Conservation (phyloP, 2,113 vertebrate genomes). For the Embiotoca jacksoni region DNA sequence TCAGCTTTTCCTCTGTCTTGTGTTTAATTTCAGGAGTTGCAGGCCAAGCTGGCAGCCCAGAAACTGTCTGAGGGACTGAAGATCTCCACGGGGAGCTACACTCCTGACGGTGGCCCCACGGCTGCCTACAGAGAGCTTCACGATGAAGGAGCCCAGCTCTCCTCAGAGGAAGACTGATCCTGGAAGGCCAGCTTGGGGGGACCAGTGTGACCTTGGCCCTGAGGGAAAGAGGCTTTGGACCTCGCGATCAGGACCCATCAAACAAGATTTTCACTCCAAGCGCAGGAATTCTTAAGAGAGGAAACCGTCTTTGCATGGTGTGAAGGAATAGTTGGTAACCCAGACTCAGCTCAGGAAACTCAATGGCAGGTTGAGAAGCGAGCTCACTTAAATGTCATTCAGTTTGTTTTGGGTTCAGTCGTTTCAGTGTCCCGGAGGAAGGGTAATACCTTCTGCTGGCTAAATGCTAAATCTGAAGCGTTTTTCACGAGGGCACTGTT, state of each 20-base stretch:
- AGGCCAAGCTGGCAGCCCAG: constrained; percentile 92
- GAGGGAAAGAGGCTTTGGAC: constrained; percentile 67
- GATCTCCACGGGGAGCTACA: constrained; percentile 87
- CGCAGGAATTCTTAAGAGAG: constrained; percentile 62
- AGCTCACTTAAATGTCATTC: constrained; percentile 58
- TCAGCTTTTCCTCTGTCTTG: constrained; percentile 64
- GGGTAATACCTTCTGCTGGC: constrained; percentile 36
- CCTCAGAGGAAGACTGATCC: constrained; percentile 87
- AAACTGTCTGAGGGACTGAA: constrained; percentile 91
- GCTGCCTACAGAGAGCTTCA: constrained; percentile 89
- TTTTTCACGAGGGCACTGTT: constrained; percentile 16
- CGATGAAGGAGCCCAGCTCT: constrained; percentile 86
- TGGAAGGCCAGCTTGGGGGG: constrained; percentile 62
- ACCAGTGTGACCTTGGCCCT: constrained; percentile 65
- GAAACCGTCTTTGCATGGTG: constrained; percentile 57
- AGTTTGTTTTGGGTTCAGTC: constrained; percentile 30
- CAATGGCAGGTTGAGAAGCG: constrained; percentile 59
- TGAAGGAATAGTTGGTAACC: constrained; percentile 58
- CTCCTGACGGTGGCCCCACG: constrained; percentile 85
- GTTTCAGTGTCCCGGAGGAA: constrained; percentile 40
- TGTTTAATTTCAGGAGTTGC: constrained; percentile 87
- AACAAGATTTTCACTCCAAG: constrained; percentile 66
- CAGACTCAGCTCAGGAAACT: constrained; percentile 50
- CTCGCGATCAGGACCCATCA: constrained; percentile 64
- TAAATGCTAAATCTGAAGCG: constrained; percentile 34